Evolutionary conservation across 2,888 invertebrate genomes (phyloP).

Genomic region (Idaea aversata): DNA sequence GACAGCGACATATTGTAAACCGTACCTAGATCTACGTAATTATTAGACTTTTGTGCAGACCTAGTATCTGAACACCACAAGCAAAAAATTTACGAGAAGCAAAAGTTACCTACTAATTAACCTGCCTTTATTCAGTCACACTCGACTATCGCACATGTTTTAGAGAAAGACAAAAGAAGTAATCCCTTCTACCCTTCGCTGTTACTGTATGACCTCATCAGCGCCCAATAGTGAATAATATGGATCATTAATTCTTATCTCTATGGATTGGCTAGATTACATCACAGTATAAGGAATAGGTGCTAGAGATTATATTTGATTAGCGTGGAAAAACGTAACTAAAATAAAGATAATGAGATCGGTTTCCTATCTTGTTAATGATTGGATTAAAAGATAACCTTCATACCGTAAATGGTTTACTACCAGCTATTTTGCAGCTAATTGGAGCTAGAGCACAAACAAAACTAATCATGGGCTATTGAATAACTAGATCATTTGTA

Average conservation of each 20-base stretch:
- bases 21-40: slow-evolving; percentile 21
- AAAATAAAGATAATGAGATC: background rate
- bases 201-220: too few species aligned
- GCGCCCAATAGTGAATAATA: background rate
- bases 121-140: too few species aligned
- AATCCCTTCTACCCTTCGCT: too few species aligned
- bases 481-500: background rate
- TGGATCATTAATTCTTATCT: background rate
- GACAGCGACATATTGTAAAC: slow-evolving; percentile 42
- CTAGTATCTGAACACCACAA: slow-evolving; percentile 4
- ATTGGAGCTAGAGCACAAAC: slow-evolving; percentile 22
- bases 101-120: background rate
- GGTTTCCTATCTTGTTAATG: slow-evolving; percentile 10
- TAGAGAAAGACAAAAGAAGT: too few species aligned
- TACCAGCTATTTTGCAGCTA: slow-evolving; percentile 43
- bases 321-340: slow-evolving; percentile 5
- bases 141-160: background rate
- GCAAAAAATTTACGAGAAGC: slow-evolving; percentile 3
- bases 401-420: slow-evolving; percentile 35
- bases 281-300: background rate
- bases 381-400: slow-evolving; percentile 28
- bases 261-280: background rate
- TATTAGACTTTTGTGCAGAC: slow-evolving; percentile 11
- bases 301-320: background rate
- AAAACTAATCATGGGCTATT: slow-evolving; percentile 34